phyloP scores from a whole-genome alignment of 1,140 invertebrate genomes.

The Phortica variegata region DNA sequence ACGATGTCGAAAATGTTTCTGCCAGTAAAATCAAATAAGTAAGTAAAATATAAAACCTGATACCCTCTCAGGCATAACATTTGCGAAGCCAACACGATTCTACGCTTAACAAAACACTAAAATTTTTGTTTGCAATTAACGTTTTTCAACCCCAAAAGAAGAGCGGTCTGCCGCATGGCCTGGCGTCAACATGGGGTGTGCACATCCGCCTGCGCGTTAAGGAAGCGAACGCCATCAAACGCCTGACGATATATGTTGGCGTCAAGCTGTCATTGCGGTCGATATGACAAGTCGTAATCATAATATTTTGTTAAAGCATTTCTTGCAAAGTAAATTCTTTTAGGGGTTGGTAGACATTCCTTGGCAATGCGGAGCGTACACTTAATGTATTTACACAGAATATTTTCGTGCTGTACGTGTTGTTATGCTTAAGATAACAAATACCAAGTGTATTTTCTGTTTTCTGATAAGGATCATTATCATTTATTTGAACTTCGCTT shows the following conservation, averaged over 20 bases:
- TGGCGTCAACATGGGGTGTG: too few relatives aligned
- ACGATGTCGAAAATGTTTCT: conserved; percentile 42
- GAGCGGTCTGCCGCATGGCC: too few relatives aligned
- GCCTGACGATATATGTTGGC: too few relatives aligned
- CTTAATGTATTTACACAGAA: not conserved
- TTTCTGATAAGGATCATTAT: too few relatives aligned
- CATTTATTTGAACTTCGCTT: conserved; percentile 2
- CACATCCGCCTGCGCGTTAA: too few relatives aligned
- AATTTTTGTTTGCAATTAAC: conserved; percentile 11
- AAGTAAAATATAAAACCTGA: conserved; percentile 28
- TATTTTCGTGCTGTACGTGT: not conserved
- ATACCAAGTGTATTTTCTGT: conserved; percentile 7
- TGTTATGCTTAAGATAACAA: conserved; percentile 12
- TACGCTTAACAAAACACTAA: conserved; percentile 16
- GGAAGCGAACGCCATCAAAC: too few relatives aligned
- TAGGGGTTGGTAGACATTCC: conserved; percentile 2
- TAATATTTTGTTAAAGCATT: too few relatives aligned
- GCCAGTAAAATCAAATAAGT: conserved; percentile 54
- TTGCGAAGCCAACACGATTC: too few relatives aligned
- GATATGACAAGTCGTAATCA: too few relatives aligned
- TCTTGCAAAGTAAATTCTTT: too few relatives aligned
- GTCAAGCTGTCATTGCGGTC: too few relatives aligned
- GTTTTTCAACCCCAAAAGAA: conserved; percentile 30
- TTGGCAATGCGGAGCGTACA: not conserved
- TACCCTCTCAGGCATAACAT: too few relatives aligned